Percentiles rank a stretch among this genome's conserved stretches.
Evolutionary conservation across 2,113 vertebrate genomes (phyloP).

Genomic region (Rhinoderma darwinii): DNA sequence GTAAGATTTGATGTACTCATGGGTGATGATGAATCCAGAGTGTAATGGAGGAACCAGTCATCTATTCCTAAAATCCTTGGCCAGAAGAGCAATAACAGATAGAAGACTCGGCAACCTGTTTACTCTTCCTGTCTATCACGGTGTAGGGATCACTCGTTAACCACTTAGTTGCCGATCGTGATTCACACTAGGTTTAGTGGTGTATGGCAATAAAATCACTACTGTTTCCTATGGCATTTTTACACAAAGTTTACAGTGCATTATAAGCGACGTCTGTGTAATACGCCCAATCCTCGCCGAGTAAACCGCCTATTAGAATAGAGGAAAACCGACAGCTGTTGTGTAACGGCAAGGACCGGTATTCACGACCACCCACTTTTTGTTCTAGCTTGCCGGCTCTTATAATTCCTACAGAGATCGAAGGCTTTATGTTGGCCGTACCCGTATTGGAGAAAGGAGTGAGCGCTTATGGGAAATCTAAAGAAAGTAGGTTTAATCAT

Average conservation of each 20-base stretch:
- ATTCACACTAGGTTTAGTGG: neutral
- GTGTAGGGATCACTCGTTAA: slow-evolving; percentile 31
- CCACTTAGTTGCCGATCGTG: slow-evolving; percentile 23
- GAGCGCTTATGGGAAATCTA: neutral
- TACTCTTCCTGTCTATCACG: neutral
- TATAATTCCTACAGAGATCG: neutral
- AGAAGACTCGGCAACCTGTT: slow-evolving; percentile 20
- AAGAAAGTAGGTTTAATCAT: slow-evolving; percentile 1
- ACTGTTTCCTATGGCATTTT: slow-evolving; percentile 21
- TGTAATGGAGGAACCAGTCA: neutral
- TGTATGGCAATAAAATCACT: slow-evolving; percentile 29
- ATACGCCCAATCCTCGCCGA: neutral
- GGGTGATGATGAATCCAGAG: neutral
- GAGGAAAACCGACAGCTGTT: neutral
- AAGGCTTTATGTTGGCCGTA: neutral
- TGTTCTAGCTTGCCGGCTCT: neutral
- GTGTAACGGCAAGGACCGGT: neutral
- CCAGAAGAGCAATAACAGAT: slow-evolving; percentile 36
- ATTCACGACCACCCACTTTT: neutral
- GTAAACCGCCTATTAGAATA: neutral
- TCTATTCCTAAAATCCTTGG: neutral
- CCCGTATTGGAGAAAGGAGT: slow-evolving; percentile 9
- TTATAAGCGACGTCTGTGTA: neutral
- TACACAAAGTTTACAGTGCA: slow-evolving; percentile 5
- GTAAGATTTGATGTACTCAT: neutral